A percentile compares a stretch with the other conserved stretches of the same genome.
Conservation (phyloP, 2,797 vertebrate genomes). For the Microchirus variegatus region DNA sequence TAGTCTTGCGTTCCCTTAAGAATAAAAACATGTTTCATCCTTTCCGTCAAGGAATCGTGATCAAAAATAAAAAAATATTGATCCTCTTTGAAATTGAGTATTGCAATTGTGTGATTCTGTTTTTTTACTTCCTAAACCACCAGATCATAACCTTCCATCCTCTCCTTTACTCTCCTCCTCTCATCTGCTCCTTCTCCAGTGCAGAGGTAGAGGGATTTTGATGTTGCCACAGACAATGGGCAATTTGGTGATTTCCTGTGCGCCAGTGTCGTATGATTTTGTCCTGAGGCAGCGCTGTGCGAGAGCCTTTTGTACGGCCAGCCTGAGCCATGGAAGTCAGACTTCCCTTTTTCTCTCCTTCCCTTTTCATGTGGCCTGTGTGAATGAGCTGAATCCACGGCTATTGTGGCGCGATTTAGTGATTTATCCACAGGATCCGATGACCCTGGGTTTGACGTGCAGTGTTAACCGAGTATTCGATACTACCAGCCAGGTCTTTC, state of each 20-base stretch:
- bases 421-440: conserved; percentile 81
- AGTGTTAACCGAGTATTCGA: conserved; percentile 79
- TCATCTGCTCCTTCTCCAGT: conserved; percentile 26
- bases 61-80: too few relatives aligned
- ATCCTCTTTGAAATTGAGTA: too few relatives aligned
- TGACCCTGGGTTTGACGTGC: conserved; percentile 78
- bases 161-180: conserved; percentile 4
- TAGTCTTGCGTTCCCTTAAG: too few relatives aligned
- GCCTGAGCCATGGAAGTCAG: conserved; percentile 74
- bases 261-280: conserved; percentile 84
- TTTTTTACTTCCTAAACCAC: neutral
- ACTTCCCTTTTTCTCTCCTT: conserved; percentile 74
- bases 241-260: conserved; percentile 86
- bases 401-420: conserved; percentile 78
- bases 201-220: conserved; percentile 67
- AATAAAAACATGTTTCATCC: too few relatives aligned
- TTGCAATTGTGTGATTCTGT: neutral
- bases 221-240: conserved; percentile 82
- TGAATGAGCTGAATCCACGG: conserved; percentile 64
- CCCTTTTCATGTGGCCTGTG: conserved; percentile 77
- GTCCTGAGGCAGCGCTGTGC: conserved; percentile 78
- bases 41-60: too few relatives aligned
- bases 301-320: conserved; percentile 74
- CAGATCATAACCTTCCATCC: conserved; percentile 1
- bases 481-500: conserved; percentile 70